These are phyloP conservation scores for Bombylius major DNA, from an alignment of 2,888 invertebrate species.

Conservation along the genomic window DNA sequence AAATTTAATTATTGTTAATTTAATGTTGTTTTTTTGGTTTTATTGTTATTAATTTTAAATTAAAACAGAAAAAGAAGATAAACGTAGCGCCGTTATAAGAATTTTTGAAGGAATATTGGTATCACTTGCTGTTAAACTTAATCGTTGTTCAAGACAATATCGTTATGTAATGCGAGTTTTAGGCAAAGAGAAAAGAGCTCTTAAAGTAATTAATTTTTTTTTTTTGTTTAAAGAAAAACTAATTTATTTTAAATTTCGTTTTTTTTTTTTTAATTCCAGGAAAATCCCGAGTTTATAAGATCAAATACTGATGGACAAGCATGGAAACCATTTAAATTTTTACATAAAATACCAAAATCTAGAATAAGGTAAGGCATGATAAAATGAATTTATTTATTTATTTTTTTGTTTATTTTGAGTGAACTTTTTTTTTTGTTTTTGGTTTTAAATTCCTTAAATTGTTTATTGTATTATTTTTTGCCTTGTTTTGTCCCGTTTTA, in stretches of 20 bases:
- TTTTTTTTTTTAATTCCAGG: not conserved
- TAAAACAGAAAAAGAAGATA: not conserved
- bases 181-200: conserved; percentile 71
- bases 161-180: conserved; percentile 85
- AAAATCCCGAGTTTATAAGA: not conserved
- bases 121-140: conserved; percentile 68
- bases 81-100: conserved; percentile 25
- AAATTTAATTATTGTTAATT: not conserved
- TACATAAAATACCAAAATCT: not conserved
- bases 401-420: too few species aligned
- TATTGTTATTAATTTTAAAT: not conserved
- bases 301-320: not conserved
- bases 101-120: conserved; percentile 44
- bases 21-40: not conserved
- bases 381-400: not conserved
- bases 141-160: conserved; percentile 85
- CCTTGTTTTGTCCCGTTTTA: too few species aligned
- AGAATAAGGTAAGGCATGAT: not conserved
- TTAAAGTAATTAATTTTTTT: conserved; percentile 54
- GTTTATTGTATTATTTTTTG: too few species aligned
- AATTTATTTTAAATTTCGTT: not conserved
- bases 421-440: too few species aligned
- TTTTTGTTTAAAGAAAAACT: not conserved
- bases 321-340: not conserved
- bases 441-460: too few species aligned